Conservation (phyloP, 2,888 invertebrate genomes). For the Invenusta paracnida region DNA sequence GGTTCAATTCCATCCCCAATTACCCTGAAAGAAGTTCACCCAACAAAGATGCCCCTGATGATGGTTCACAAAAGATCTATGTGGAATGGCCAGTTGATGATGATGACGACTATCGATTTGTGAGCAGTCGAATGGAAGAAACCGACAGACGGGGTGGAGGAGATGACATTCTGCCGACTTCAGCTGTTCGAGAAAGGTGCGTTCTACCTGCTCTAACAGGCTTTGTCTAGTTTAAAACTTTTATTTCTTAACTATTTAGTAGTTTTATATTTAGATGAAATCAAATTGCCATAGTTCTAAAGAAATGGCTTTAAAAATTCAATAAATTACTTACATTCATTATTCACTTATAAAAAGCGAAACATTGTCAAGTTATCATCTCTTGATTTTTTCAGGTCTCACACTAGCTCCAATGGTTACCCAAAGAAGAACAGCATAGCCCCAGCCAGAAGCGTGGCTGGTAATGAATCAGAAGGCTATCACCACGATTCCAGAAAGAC, state of each 20-base stretch:
- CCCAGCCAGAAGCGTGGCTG: background rate
- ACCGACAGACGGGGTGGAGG: background rate
- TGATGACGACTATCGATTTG: conserved; percentile 34
- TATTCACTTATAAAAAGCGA: background rate
- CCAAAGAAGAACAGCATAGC: background rate
- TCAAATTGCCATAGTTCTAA: no score
- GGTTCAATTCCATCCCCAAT: no score
- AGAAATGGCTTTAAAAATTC: no score
- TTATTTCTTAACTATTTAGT: background rate
- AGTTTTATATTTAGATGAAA: no score
- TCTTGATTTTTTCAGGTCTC: background rate
- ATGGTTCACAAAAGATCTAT: conserved; percentile 23
- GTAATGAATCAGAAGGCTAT: background rate
- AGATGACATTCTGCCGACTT: background rate
- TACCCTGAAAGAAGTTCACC: no score
- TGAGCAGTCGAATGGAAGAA: conserved; percentile 36
- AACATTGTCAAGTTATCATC: no score
- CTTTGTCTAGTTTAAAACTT: background rate
- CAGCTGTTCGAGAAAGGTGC: background rate
- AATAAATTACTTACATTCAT: no score
- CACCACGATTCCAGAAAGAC: background rate
- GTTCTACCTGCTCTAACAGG: no score
- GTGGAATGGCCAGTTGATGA: conserved; percentile 27
- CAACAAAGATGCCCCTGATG: no score
- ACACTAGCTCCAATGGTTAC: background rate